Conservation (phyloP, 2,888 invertebrate species). For the Apomyelois bistriatella region DNA sequence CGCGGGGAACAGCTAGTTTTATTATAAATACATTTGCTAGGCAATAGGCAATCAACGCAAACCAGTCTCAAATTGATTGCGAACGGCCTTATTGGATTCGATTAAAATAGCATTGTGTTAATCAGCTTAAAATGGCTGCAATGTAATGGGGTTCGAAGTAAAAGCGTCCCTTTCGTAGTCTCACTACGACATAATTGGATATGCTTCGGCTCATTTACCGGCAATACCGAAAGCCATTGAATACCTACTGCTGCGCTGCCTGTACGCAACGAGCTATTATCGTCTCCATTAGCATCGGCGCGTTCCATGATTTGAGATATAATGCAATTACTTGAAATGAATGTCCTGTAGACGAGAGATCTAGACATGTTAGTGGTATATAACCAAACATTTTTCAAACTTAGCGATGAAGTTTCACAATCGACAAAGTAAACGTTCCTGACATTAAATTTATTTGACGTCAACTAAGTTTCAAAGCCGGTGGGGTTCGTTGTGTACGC, state of each 20-base stretch:
- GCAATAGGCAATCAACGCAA: neutral
- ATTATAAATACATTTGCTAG: neutral
- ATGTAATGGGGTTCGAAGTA: constrained; percentile 38
- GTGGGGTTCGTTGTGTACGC: constrained; percentile 32
- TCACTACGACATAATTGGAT: constrained; percentile 52
- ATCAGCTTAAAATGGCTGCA: constrained; percentile 47
- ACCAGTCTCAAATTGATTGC: neutral
- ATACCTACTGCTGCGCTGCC: constrained; percentile 38
- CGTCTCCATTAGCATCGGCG: constrained; percentile 29
- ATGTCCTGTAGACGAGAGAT: neutral
- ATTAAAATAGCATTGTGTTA: constrained; percentile 37
- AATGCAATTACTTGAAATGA: constrained; percentile 17
- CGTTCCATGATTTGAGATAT: constrained; percentile 20
- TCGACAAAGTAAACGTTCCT: constrained; percentile 22
- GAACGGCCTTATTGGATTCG: constrained; percentile 27
- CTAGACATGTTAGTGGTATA: constrained; percentile 20
- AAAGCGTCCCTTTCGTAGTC: constrained; percentile 29
- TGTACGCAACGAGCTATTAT: constrained; percentile 33
- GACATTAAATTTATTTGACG: constrained; percentile 29
- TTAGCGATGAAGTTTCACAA: constrained; percentile 16
- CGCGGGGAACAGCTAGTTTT: too few relatives aligned
- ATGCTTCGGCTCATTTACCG: constrained; percentile 49
- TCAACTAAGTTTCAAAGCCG: constrained; percentile 47
- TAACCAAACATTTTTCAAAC: neutral
- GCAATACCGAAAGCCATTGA: constrained; percentile 54